These are phyloP conservation scores for Pogonus chalceus DNA, from an alignment of 1,140 invertebrate species.

Conservation along the genomic window DNA sequence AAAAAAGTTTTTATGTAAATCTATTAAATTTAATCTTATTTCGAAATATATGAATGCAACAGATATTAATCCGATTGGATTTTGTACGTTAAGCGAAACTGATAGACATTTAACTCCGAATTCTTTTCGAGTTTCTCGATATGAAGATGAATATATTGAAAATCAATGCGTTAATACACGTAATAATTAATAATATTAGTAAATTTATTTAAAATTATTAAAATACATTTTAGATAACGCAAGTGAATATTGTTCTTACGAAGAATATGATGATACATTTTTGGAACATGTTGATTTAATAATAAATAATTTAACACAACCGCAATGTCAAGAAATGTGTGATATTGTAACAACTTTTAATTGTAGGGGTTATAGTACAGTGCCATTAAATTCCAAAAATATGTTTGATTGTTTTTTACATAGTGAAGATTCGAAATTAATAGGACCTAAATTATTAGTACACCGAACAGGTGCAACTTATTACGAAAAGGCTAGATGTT, in stretches of 20 bases:
- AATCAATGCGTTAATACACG: conserved; percentile 41
- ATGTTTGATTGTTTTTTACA: conserved; percentile 36
- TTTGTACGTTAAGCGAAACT: conserved; percentile 45
- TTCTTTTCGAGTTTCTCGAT: conserved; percentile 48
- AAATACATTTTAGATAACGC: conserved; percentile 13
- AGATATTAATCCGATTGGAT: conserved; percentile 32
- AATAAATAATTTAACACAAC: conserved; percentile 22
- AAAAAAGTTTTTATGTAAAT: conserved; percentile 35
- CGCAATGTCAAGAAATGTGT: conserved; percentile 27
- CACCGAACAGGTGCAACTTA: conserved; percentile 30
- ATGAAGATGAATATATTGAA: conserved; percentile 52
- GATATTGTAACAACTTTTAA: conserved; percentile 22
- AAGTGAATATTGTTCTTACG: conserved; percentile 28
- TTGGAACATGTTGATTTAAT: conserved; percentile 24
- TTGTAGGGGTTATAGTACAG: conserved; percentile 27
- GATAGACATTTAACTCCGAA: conserved; percentile 50
- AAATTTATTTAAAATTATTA: conserved; percentile 1
- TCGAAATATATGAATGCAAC: conserved; percentile 31
- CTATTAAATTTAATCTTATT: conserved; percentile 37
- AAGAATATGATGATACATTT: conserved; percentile 30
- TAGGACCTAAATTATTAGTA: conserved; percentile 37
- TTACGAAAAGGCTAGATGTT: conserved; percentile 39
- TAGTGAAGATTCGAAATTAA: conserved; percentile 40
- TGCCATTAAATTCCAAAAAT: conserved; percentile 6
- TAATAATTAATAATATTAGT: conserved; percentile 1